Evolutionary conservation across 2,888 invertebrate genomes (phyloP).

Genomic region (Thera obeliscata): DNA sequence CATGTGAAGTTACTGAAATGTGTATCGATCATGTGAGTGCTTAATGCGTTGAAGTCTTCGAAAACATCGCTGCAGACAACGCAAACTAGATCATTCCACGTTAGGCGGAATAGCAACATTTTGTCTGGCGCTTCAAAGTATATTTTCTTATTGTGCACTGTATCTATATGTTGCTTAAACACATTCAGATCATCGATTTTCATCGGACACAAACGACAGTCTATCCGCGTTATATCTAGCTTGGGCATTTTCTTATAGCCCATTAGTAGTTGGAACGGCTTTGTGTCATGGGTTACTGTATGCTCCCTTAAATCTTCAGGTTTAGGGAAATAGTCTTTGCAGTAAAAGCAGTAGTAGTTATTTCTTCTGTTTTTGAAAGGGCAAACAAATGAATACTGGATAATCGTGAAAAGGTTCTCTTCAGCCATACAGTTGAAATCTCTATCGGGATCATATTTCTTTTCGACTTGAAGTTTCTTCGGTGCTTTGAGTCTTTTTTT

Average conservation of each 20-base stretch:
- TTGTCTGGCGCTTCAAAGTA: slow-evolving; percentile 77
- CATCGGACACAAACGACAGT: slow-evolving; percentile 65
- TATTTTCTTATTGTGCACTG: slow-evolving; percentile 71
- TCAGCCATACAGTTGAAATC: slow-evolving; percentile 78
- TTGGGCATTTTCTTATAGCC: slow-evolving; percentile 78
- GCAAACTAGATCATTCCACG: slow-evolving; percentile 76
- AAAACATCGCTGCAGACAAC: slow-evolving; percentile 76
- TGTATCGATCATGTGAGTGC: slow-evolving; percentile 73
- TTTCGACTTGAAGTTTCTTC: slow-evolving; percentile 65
- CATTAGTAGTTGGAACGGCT: slow-evolving; percentile 74
- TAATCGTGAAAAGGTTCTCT: slow-evolving; percentile 73
- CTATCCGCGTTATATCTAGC: slow-evolving; percentile 74
- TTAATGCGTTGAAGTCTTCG: slow-evolving; percentile 73
- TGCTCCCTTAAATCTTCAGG: slow-evolving; percentile 76
- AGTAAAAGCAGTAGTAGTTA: slow-evolving; percentile 79
- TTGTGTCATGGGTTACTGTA: slow-evolving; percentile 71
- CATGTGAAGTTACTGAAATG: slow-evolving; percentile 78
- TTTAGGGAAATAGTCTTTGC: slow-evolving; percentile 76
- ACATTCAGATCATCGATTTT: slow-evolving; percentile 69
- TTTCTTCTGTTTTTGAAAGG: slow-evolving; percentile 77
- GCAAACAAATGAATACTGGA: slow-evolving; percentile 75
- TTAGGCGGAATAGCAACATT: slow-evolving; percentile 67
- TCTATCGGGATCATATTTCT: slow-evolving; percentile 69
- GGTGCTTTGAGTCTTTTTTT: slow-evolving; percentile 41
- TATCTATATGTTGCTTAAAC: slow-evolving; percentile 73